Evolutionary conservation across 1,140 invertebrate species (phyloP), one percentile per base, ranked within the genome.

Genomic region (Nylanderia fulva): DNA sequence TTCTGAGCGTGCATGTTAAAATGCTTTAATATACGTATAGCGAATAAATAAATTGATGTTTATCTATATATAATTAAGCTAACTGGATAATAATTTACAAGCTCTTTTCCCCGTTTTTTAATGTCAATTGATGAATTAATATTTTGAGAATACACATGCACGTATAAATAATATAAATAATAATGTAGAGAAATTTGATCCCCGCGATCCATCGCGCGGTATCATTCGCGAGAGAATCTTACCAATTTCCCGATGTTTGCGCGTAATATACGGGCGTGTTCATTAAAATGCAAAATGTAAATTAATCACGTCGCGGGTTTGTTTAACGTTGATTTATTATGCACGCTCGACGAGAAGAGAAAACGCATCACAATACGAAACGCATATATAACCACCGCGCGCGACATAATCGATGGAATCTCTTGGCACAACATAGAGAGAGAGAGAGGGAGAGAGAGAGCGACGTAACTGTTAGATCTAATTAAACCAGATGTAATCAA

Each of bases 401-500:
- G 63, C 52, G 52, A 80, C 64, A 71, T 71, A 82, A 82, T 82
- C 77, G 77, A 82, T 58, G 66, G 77, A 82, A 82, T 82, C 77
- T 82, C 77, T 58, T 82, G 66, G 77, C 13, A 27, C 77, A 71
- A 72, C 54, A 72, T n/a, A 79, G 61, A 58, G 52, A n/a, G n/a
- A n/a, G n/a, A n/a, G n/a, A n/a, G n/a, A n/a, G n/a, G n/a, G n/a
- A n/a, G n/a, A n/a, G n/a, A n/a, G n/a, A 33, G 29, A 1, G 29
- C 29, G 29, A 3, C 29, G 29, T 33, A 33, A 33, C 33, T 82
- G 66, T 54, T 82, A 82, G 77, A 82, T 82, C 66, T 82, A 82
- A 82, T 82, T 82, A 72, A 82, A 82, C 66, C 48, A 80, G 77
- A 82, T 82, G 77, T 72, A 82, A 82, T 82, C 77, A 82, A 82